Evolutionary conservation across 2,113 vertebrate species (phyloP), one percentile per base, ranked within the genome.

Genomic region (Microtus richardsoni): DNA sequence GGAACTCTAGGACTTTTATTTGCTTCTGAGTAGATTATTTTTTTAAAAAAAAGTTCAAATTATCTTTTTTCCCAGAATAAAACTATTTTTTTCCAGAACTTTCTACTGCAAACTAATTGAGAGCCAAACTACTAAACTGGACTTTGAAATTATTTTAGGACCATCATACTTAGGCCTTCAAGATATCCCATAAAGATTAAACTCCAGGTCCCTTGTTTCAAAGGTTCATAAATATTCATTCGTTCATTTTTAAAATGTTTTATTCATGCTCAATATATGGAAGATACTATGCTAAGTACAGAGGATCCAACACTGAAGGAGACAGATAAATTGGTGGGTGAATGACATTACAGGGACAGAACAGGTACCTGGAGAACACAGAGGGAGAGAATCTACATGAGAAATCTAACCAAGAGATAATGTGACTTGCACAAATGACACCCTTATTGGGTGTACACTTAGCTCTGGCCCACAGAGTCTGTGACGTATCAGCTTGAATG

Each of bases 231-330:
- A 66, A 90, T 16, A 66, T 92, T 91, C 64, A 68, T 28, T 64
- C 33, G 75, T 49, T 96, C 28, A 88, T 71, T 88, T 39, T 60
- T 93, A 41, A 95, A 95, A 70, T 89, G 90, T 91, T 94, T 88
- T 24, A 54, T 82, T 47, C 36, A 11, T 77, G 16, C 7, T 44
- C 93, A 89, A 47, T 8, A 84, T 64, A 91, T 44, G 44, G 44
- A 47, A 94, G 41, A 77, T 17, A 41, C 44, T 88, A 13, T n/a
- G 5, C 8, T 83, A 87, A 84, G 17, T 88, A 80, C 9, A 88
- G 39, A 91, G 19, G n/a, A 73, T 64, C 93, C 74, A 94, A 70
- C 64, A 92, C 0, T 75, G 30, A 22, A 36, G 9, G 12, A 91
- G 49, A 85, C 5, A 96, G 39, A 84, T 88, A 94, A 77, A 73